phyloP scores from a whole-genome alignment of 2,797 vertebrate species.

The Molothrus ater region DNA sequence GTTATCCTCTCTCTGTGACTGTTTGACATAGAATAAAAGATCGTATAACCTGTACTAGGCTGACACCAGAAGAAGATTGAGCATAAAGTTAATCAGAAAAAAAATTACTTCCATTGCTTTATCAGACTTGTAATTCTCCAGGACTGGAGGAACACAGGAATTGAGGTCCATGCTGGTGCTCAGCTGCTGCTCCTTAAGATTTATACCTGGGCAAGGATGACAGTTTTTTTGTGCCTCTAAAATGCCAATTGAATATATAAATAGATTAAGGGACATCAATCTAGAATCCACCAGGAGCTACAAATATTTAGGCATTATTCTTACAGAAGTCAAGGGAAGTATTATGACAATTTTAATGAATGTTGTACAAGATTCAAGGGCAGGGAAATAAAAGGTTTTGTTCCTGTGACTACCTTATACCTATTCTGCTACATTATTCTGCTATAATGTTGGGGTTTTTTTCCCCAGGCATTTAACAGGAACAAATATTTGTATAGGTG shows the following conservation, averaged over 20 bases:
- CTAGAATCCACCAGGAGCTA: background rate
- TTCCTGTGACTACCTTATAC: background rate
- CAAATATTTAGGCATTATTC: background rate
- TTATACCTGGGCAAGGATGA: background rate
- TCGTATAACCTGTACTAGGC: background rate
- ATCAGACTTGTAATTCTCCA: background rate
- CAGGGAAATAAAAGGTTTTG: background rate
- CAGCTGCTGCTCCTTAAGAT: background rate
- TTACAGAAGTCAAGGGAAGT: background rate
- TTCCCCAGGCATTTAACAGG: constrained; percentile 34
- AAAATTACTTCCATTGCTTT: background rate
- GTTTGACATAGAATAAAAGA: background rate
- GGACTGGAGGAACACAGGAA: background rate
- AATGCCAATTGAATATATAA: background rate
- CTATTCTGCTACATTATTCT: background rate
- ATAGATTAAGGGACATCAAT: background rate
- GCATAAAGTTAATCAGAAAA: background rate
- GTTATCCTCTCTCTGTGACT: background rate
- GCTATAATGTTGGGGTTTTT: background rate
- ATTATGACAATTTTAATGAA: background rate
- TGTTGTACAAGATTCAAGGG: background rate
- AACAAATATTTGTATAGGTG: constrained; percentile 75
- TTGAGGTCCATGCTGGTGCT: background rate
- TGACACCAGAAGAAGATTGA: background rate
- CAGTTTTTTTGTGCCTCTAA: background rate